Evolutionary conservation across 2,113 vertebrate genomes (phyloP).

Genomic region (Formicarius rufipectus): DNA sequence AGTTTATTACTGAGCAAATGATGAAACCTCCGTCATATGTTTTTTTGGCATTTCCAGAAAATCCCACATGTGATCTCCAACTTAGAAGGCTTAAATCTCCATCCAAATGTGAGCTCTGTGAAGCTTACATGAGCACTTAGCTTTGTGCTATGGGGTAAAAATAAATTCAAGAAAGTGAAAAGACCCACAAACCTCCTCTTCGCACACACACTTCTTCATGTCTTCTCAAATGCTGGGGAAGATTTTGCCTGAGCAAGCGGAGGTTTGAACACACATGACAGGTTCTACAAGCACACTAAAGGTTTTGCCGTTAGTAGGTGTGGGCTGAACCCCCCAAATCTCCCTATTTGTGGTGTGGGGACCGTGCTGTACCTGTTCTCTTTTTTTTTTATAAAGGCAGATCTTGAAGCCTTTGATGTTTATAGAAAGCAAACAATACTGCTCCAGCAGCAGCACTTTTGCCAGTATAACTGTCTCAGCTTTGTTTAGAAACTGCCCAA

Average conservation of each 20-base stretch:
- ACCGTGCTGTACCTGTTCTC: neutral
- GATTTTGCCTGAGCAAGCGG: neutral
- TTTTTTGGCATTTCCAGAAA: conserved; percentile 37
- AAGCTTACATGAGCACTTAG: neutral
- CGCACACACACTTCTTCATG: accelerated
- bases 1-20: neutral
- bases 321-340: neutral
- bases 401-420: conserved; percentile 26
- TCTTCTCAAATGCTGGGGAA: neutral
- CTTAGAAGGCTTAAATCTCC: neutral
- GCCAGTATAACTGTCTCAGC: conserved; percentile 52
- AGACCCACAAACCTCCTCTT: neutral
- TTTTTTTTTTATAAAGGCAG: neutral
- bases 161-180: neutral
- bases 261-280: accelerated
- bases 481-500: conserved; percentile 84
- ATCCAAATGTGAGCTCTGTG: neutral
- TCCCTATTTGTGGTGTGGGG: neutral
- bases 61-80: neutral
- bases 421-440: neutral
- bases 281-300: neutral
- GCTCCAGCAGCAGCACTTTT: neutral
- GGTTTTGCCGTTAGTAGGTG: neutral
- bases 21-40: neutral
- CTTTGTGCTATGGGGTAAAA: conserved; percentile 11